A percentile compares a stretch with the other conserved stretches of the same genome.
Evolutionary conservation across 2,113 vertebrate species (phyloP).

Genomic region (Mixornis gularis): DNA sequence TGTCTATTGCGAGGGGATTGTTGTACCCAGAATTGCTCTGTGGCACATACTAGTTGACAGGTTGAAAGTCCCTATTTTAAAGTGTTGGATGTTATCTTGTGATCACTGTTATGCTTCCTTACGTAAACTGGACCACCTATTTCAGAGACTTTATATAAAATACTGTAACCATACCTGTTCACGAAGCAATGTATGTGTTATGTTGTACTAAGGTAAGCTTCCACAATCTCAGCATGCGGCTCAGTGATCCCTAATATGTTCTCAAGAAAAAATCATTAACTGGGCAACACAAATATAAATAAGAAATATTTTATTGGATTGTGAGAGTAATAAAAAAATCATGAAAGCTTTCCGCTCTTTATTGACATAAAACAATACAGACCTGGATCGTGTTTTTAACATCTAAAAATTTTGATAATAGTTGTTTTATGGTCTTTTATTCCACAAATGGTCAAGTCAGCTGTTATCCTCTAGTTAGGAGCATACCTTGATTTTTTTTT

Average conservation of each 20-base stretch:
- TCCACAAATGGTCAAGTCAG: neutral
- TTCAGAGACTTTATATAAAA: neutral
- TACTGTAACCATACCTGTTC: neutral
- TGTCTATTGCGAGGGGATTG: neutral
- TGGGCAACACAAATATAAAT: neutral
- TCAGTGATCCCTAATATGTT: neutral
- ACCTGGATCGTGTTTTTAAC: neutral
- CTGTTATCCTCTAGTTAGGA: neutral
- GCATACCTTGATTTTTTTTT: neutral
- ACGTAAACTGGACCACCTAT: neutral
- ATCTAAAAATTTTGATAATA: neutral
- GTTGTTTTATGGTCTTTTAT: neutral
- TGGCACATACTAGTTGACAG: neutral
- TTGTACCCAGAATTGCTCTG: neutral
- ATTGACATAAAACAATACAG: neutral
- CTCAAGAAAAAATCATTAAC: neutral
- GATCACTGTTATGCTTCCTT: neutral
- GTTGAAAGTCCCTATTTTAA: neutral
- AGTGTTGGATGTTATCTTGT: neutral
- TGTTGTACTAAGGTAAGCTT: neutral
- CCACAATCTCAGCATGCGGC: neutral
- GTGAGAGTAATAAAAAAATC: neutral
- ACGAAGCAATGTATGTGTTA: neutral
- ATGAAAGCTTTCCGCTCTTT: neutral
- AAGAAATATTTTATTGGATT: neutral